Conservation (phyloP, 2,888 invertebrate genomes). For the Stegophylla sp. region DNA sequence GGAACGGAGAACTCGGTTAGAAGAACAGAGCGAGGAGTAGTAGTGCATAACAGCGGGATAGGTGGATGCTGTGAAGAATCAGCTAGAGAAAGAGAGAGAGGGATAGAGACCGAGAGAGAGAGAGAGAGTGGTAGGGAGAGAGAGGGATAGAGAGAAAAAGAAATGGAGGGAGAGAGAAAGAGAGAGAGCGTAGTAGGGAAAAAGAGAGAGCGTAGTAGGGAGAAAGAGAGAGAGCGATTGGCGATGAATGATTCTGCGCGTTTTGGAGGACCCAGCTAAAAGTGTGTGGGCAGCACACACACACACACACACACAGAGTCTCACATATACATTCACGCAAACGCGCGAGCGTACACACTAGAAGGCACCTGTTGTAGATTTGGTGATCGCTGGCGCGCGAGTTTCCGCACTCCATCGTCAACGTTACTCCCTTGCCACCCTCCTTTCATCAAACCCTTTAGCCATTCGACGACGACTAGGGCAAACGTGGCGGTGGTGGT, state of each 20-base stretch:
- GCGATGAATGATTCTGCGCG: conserved; percentile 7
- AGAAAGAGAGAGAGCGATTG: too few relatives aligned
- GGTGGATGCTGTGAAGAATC: background rate
- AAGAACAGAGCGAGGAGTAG: background rate
- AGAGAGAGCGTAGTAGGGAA: background rate
- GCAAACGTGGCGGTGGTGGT: background rate
- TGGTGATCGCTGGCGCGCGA: conserved; percentile 13
- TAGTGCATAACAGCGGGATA: too few relatives aligned
- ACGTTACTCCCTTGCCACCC: background rate
- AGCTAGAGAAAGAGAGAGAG: too few relatives aligned
- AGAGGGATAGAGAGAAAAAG: background rate
- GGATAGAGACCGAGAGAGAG: background rate
- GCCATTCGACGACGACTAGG: background rate
- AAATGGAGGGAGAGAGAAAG: background rate
- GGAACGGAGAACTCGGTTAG: background rate
- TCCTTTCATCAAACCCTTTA: too few relatives aligned
- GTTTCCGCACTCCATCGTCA: background rate
- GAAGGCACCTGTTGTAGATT: conserved; percentile 54
- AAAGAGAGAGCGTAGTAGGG: too few relatives aligned
- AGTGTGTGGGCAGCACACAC: conserved; percentile 18
- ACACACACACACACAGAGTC: background rate
- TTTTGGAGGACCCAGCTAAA: conserved; percentile 22
- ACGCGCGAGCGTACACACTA: background rate
- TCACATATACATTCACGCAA: background rate
- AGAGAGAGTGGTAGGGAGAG: background rate